phyloP scores from a whole-genome alignment of 2,797 vertebrate species.

The Malacoraja senta region DNA sequence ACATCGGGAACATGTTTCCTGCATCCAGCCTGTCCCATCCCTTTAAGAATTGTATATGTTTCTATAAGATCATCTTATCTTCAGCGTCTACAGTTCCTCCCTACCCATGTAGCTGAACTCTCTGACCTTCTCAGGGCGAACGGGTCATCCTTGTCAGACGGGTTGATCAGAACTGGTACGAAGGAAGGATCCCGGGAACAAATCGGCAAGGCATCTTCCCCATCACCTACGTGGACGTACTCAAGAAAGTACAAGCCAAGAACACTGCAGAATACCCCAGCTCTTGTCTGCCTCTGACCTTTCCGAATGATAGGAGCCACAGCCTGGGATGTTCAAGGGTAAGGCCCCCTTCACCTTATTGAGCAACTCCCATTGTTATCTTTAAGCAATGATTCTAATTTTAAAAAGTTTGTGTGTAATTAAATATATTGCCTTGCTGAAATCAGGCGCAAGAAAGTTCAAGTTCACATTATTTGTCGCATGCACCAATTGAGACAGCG shows the following conservation, averaged over 20 bases:
- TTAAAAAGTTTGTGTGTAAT: not conserved
- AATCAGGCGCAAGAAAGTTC: not conserved
- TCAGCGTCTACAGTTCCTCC: too few species aligned
- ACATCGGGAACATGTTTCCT: too few species aligned
- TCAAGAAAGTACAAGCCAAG: conserved; percentile 75
- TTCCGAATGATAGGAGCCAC: conserved; percentile 70
- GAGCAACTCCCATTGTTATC: not conserved
- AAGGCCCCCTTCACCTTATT: conserved; percentile 45
- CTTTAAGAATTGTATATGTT: too few species aligned
- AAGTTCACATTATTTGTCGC: too few species aligned
- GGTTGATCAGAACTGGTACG: conserved; percentile 97
- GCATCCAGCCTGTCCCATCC: too few species aligned
- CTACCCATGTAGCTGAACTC: not conserved
- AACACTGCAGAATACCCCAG: conserved; percentile 69
- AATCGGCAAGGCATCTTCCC: conserved; percentile 96
- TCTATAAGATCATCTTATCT: too few species aligned
- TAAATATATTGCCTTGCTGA: not conserved
- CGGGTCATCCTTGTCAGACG: conserved; percentile 80
- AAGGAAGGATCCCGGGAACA: conserved; percentile 86
- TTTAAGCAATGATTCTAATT: not conserved
- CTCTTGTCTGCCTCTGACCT: conserved; percentile 64
- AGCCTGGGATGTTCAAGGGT: conserved; percentile 74
- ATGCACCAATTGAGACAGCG: too few species aligned
- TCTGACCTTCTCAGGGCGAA: conserved; percentile 73
- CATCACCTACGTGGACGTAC: conserved; percentile 84